Conservation (phyloP, 92 coral and sea anemone species). For the Montipora capitata region DNA sequence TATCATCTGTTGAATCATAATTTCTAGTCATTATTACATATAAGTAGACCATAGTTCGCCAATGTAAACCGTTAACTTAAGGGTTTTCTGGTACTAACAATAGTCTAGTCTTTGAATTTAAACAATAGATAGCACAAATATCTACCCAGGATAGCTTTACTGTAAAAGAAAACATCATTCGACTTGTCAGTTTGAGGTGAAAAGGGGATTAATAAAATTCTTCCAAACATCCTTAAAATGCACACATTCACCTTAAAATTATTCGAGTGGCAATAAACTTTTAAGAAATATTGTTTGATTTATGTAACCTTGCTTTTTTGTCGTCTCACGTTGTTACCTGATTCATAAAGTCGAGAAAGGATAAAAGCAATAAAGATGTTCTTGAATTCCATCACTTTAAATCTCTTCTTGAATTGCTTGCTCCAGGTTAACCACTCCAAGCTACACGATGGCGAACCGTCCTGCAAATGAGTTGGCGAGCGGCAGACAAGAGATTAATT, state of each 20-base stretch:
- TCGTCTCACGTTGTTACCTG: constrained; percentile 4
- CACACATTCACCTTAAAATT: too few relatives aligned
- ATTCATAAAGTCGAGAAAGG: background rate
- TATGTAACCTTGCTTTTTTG: too few relatives aligned
- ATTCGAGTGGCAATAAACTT: background rate
- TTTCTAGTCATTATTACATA: too few relatives aligned
- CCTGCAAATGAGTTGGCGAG: background rate
- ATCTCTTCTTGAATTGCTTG: background rate
- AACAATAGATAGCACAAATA: background rate
- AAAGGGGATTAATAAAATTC: background rate
- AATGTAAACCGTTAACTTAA: too few relatives aligned
- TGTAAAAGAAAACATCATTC: background rate
- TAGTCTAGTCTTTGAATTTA: background rate
- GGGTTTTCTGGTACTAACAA: too few relatives aligned
- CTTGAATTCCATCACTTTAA: background rate
- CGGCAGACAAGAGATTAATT: background rate
- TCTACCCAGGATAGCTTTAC: background rate
- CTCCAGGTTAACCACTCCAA: background rate
- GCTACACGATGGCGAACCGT: background rate
- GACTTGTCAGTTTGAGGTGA: background rate
- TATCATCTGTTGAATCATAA: too few relatives aligned
- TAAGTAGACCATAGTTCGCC: too few relatives aligned
- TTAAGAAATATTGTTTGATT: background rate
- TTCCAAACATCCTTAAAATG: too few relatives aligned
- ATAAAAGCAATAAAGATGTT: background rate